A percentile compares a stretch with the other conserved stretches of the same genome.
Conservation (phyloP, 2,888 invertebrate species). For the Smittia aterrima region DNA sequence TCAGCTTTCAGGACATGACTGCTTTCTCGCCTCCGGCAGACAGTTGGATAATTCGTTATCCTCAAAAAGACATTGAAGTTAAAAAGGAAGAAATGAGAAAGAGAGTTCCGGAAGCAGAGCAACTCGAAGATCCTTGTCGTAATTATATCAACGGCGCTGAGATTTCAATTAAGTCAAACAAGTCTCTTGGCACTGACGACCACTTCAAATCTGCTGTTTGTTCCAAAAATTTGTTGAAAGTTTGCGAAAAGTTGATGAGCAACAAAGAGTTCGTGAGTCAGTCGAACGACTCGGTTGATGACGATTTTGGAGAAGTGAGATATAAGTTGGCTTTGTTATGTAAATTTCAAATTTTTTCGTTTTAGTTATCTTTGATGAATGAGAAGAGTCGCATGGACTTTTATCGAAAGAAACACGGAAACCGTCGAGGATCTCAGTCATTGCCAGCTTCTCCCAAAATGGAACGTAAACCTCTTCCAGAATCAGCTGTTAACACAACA, state of each 20-base stretch:
- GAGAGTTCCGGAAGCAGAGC: slow-evolving; percentile 12
- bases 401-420: slow-evolving; percentile 18
- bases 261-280: slow-evolving; percentile 3
- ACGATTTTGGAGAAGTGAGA: slow-evolving; percentile 22
- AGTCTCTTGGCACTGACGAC: slow-evolving; percentile 37
- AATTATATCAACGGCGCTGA: slow-evolving; percentile 19
- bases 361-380: slow-evolving; percentile 30
- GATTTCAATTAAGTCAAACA: slow-evolving; percentile 23
- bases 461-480: slow-evolving; percentile 22
- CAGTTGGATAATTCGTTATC: slow-evolving; percentile 28
- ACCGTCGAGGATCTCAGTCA: slow-evolving; percentile 17
- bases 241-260: slow-evolving; percentile 28
- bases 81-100: slow-evolving; percentile 7
- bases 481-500: not conserved
- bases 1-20: slow-evolving; percentile 38
- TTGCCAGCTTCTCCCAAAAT: slow-evolving; percentile 37
- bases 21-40: slow-evolving; percentile 26
- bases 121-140: slow-evolving; percentile 11
- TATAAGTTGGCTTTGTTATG: too few species aligned
- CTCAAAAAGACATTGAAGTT: slow-evolving; percentile 4
- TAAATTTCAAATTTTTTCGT: not conserved
- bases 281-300: not conserved
- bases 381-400: slow-evolving; percentile 28
- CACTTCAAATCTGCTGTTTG: slow-evolving; percentile 34
- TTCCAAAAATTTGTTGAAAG: slow-evolving; percentile 32